Conservation (phyloP, 2,888 invertebrate genomes). For the Cosmia pyralina region DNA sequence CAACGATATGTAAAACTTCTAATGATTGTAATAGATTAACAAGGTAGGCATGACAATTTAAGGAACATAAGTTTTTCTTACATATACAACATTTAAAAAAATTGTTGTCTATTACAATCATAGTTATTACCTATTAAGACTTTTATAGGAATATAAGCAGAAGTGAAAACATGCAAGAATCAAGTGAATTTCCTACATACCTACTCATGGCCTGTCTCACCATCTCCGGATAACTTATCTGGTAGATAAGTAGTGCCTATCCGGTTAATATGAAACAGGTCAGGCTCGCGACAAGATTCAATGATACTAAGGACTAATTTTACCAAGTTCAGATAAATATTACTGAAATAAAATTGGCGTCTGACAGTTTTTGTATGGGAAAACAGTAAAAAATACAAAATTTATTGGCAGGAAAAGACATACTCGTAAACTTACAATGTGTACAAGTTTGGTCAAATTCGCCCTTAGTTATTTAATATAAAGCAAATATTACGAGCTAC, state of each 20-base stretch:
- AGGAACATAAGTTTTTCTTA: neutral
- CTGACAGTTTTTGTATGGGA: neutral
- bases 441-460: neutral
- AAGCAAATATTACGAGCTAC: too few relatives aligned
- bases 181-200: neutral
- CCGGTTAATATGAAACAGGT: neutral
- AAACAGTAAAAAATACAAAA: neutral
- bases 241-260: neutral
- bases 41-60: neutral
- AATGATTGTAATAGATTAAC: slow-evolving; percentile 13
- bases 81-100: neutral
- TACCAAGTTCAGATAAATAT: neutral
- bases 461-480: too few relatives aligned
- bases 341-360: neutral
- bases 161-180: slow-evolving; percentile 36
- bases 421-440: neutral
- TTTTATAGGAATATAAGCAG: slow-evolving; percentile 38
- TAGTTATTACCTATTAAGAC: neutral
- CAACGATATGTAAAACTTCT: neutral
- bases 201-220: neutral
- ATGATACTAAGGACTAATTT: neutral
- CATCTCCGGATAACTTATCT: neutral
- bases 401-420: neutral
- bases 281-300: neutral
- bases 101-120: slow-evolving; percentile 24